Percentiles rank a stretch among this genome's conserved stretches.
Conservation (phyloP, 2,113 vertebrate genomes). For the Percina caprodes region DNA sequence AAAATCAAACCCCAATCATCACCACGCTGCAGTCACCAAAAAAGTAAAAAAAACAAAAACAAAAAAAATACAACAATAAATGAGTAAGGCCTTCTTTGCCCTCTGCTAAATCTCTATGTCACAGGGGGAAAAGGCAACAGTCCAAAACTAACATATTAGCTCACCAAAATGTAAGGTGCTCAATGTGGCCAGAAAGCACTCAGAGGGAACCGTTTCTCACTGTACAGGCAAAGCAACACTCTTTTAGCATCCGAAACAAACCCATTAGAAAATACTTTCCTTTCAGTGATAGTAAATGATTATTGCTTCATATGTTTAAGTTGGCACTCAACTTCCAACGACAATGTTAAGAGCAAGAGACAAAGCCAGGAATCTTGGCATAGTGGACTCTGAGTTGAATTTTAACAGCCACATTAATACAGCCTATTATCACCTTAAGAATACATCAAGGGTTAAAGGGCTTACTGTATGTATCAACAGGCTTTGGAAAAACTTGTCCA, state of each 20-base stretch:
- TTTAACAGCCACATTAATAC: no score
- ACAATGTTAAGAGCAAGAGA: no score
- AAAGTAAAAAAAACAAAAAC: no score
- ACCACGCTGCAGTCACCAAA: no score
- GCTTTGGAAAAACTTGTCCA: no score
- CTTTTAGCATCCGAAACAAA: conserved; percentile 29
- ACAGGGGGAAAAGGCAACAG: conserved; percentile 11
- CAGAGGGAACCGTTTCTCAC: conserved; percentile 11
- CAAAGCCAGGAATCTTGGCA: no score
- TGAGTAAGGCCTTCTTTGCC: neutral
- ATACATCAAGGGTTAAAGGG: no score
- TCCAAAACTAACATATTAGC: conserved; percentile 68
- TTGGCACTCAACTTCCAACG: no score
- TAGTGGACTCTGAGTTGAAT: no score
- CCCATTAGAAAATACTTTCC: conserved; percentile 9
- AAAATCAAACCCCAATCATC: conserved; percentile 7
- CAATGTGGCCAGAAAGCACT: conserved; percentile 26
- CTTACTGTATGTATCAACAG: no score
- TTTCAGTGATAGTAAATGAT: conserved; percentile 6
- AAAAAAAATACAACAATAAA: conserved; percentile 9
- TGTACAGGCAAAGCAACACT: conserved; percentile 18
- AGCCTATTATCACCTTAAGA: no score
- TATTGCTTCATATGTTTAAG: conserved; percentile 5
- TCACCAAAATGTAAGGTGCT: conserved; percentile 47
- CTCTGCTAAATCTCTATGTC: conserved; percentile 48